Base-by-base conservation (phyloP, 2,113 vertebrate species). In the Chelonoidis abingdonii region DNA sequence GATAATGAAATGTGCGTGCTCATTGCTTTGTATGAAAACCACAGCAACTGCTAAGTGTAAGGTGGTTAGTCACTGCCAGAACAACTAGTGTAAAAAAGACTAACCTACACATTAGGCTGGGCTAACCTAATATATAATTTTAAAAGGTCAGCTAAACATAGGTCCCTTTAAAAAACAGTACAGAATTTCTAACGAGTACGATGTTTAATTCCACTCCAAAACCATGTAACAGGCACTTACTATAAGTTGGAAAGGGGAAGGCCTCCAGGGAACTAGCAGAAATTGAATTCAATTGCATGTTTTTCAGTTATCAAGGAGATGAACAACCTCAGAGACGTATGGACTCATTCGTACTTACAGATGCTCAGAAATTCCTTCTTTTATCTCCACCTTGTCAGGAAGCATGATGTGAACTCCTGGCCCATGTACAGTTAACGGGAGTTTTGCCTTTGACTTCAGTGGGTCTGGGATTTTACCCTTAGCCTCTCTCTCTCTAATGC, bases 21-120 rank as follows among this genome's bases (percentile, higher is more conserved):
- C 35, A 65, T 65, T 93, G 87, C 90, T 93, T 95, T 75, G 38
- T 59, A 41, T 54, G 88, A 95, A 92, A 94, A 49, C 80, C 86
- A 86, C 5, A 12, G 89, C 25, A 79, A 88, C 54, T 41, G 54
- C 57, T 75, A 91, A 93, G 72, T 56, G 38, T 57, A 79, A 10
- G 31, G 80, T 83, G 79, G 9, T 88, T 90, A 62, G 59, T 93
- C 75, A 82, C 52, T 93, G 83, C n/a, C 83, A 85, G 80, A 69
- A 80, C 19, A 93, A 87, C 90, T 92, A 59, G 31, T 83, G 86
- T n/a, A 91, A 44, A 35, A 72, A 47, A 57, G 83, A 76, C 52
- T 89, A 86, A 83, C 86, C 80, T 88, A 38, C 72, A 69, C 22
- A 62, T 54, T 86, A 27, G 59, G 80, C 87, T 17, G 19, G 69